Evolutionary conservation across 2,113 vertebrate species (phyloP), one percentile per base, ranked within the genome.

Genomic region (Oncorhynchus kisutch): DNA sequence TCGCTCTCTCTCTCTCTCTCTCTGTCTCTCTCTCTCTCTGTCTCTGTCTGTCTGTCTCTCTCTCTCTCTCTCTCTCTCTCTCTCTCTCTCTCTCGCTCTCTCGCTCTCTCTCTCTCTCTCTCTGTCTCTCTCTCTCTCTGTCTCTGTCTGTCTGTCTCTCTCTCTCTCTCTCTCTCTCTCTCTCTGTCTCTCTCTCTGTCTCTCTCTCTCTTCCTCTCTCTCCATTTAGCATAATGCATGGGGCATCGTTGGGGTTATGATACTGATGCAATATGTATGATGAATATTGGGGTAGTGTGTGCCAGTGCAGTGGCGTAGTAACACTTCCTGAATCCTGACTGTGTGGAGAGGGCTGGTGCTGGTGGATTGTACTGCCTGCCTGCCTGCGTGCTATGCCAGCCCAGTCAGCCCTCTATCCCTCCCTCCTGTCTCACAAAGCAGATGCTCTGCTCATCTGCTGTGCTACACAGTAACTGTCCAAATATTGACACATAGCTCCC

Each of bases 201-300:
- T 31, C 31, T 39, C 34, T 39, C 34, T 12, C 39, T 45, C 39
- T 45, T 2, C 4, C 27, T 18, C 29, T 31, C 12, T 75, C 78
- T 81, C 64, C 71, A 70, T 72, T 65, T 72, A 80, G 25, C 65
- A 77, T 84, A 86, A 84, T 87, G 84, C 86, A 78, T 83, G 71
- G 81, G 51, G 1, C 39, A 45, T 45, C 8, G 39, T 45, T 45
- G 12, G 39, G 79, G 81, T 84, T 85, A 70, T 80, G 76, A 83
- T 87, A 84, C 76, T 85, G 78, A 78, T 85, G 69, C 84, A 86
- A 87, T 84, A 87, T 87, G 83, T 85, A 85, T 78, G 86, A 86
- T 79, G 77, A 79, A 82, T 82, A 83, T 77, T 66, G 64, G n/a
- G 25, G 24, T n/a, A 24, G 64, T 66, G 64, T 66, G 22, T 66